Conservation (phyloP, 2,113 vertebrate genomes). For the Polyodon spathula region DNA sequence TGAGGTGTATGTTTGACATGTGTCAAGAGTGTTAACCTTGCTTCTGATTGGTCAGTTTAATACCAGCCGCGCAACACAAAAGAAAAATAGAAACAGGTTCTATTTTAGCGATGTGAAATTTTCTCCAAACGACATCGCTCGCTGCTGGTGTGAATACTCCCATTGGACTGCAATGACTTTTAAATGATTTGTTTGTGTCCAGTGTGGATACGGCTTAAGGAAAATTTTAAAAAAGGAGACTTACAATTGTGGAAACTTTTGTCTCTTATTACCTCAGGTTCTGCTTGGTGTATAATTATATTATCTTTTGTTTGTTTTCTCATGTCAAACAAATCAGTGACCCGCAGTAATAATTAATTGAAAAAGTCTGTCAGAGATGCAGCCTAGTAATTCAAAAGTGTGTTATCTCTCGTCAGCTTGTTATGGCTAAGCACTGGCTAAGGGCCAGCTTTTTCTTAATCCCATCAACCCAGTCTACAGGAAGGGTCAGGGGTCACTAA, state of each 20-base stretch:
- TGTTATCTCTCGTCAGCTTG: constrained; percentile 56
- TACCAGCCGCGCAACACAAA: too few species aligned
- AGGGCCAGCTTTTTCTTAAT: constrained; percentile 47
- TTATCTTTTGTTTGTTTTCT: constrained; percentile 32
- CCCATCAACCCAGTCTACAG: constrained; percentile 48
- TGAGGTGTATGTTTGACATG: too few species aligned
- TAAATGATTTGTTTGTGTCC: too few species aligned
- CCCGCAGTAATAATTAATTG: constrained; percentile 42
- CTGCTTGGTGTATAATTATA: constrained; percentile 42
- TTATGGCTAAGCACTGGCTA: constrained; percentile 48
- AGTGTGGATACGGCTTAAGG: too few species aligned
- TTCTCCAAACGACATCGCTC: too few species aligned
- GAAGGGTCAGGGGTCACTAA: constrained; percentile 55
- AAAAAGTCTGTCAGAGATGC: constrained; percentile 50
- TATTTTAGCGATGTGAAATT: too few species aligned
- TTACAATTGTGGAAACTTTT: constrained; percentile 22
- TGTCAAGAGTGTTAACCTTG: too few species aligned
- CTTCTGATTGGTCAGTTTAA: too few species aligned
- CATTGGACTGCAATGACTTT: too few species aligned
- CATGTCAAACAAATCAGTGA: constrained; percentile 20
- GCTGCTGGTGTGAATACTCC: too few species aligned
- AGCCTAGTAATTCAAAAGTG: constrained; percentile 50
- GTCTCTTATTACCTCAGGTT: constrained; percentile 28
- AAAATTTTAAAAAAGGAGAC: constrained; percentile 20
- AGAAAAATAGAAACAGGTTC: too few species aligned